Base-by-base conservation (phyloP, 2,888 invertebrate species). In the Drosophila histrio region DNA sequence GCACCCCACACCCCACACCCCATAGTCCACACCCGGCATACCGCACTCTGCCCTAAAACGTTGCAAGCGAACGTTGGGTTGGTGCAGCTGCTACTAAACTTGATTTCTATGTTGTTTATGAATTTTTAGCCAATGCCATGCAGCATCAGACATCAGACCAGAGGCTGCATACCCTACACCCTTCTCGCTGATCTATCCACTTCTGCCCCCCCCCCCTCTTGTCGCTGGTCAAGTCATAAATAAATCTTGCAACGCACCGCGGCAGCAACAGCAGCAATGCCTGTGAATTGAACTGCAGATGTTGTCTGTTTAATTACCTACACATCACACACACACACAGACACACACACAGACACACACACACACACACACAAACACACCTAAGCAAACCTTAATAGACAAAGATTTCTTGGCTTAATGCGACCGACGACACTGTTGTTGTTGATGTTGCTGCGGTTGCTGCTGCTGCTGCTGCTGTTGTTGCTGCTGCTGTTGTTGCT, bases 271-370 rank as follows among this genome's bases (percentile, higher is more conserved):
- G 39, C 65, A 62, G 61, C 60, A 53, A 60, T 53, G 68, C 17
- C 73, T 67, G 68, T 68, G 74, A 72, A 72, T 70, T 65, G 59
- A 70, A 57, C 65, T 74, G 72, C 68, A 72, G 82, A 85, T 79
- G 85, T 65, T 79, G 76, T 76, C 61, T 66, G 76, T 76, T 82
- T 85, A 82, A 81, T 81, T 85, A 81, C 77, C 69, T 47, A 52
- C 60, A 72, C 58, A 57, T 26, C 39, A 44, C 63, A 63, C 39
- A 39, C n/a, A 28, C 39, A 50, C 21, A 63, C 39, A 39, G 11
- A 28, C 39, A 50, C 21, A 50, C 26, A 43, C 26, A 39, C 49
- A 39, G 3, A 34, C 44, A 50, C 43, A 46, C 43, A 58, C 39
- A 47, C 41, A 49, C 50, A 38, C 38, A 8, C 8, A 68, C n/a